Percentiles rank a stretch among this genome's conserved stretches.
These are phyloP conservation scores for Theropithecus gelada DNA, from an alignment of 2,113 vertebrate genomes.

Conservation along the genomic window DNA sequence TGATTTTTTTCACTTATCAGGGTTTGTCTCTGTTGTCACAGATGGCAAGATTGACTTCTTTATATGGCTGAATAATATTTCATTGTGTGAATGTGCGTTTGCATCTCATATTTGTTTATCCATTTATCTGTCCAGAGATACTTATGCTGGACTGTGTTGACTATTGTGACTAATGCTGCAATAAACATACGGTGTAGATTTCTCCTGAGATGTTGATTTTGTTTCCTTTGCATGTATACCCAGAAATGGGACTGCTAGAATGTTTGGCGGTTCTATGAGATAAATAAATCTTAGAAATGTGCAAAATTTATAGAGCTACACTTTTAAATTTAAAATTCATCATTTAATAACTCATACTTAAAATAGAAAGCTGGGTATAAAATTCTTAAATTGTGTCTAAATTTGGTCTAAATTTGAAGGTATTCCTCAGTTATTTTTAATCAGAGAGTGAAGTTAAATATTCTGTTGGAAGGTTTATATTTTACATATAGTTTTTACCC, in stretches of 20 bases:
- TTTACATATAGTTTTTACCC: not conserved
- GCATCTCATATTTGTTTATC: not conserved
- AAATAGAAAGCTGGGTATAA: not conserved
- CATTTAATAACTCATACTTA: not conserved
- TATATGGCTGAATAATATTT: not conserved
- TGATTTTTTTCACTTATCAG: not conserved
- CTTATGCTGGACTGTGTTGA: not conserved
- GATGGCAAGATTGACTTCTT: not conserved
- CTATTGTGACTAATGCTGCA: not conserved
- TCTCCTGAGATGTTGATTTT: not conserved
- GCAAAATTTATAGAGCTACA: not conserved
- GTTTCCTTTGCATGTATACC: not conserved
- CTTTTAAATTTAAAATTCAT: not conserved
- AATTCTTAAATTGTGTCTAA: not conserved
- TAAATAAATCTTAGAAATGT: not conserved
- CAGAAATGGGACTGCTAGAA: not conserved
- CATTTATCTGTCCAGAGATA: not conserved
- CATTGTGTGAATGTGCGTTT: not conserved
- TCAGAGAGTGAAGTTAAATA: not conserved
- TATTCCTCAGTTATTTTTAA: not conserved
- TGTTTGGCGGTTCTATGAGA: not conserved
- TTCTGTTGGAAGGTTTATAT: not conserved
- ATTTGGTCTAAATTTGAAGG: not conserved
- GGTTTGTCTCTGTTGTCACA: too few species aligned
- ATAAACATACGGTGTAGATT: not conserved